A percentile compares a stretch with the other conserved stretches of the same genome.
Evolutionary conservation across 1,140 invertebrate species (phyloP).

Genomic region (Lysiphlebus fabarum): DNA sequence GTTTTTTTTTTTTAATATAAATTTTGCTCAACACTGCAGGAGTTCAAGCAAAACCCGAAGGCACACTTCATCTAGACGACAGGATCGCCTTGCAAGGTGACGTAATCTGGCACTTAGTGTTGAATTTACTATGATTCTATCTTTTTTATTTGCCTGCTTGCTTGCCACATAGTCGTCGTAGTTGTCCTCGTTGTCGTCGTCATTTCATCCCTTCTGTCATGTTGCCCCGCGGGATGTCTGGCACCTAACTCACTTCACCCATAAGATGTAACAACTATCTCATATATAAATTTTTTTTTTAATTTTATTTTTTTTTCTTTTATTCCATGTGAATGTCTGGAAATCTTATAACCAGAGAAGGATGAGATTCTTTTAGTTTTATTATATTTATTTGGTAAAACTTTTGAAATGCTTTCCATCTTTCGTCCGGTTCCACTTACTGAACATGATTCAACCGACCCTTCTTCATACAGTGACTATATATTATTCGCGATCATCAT

Average conservation of each 20-base stretch:
- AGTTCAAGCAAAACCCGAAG: constrained; percentile 19
- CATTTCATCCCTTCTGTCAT: constrained; percentile 34
- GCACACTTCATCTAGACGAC: constrained; percentile 21
- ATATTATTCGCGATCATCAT: background rate
- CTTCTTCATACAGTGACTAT: background rate
- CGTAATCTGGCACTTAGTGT: constrained; percentile 40
- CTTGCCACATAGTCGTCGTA: constrained; percentile 5
- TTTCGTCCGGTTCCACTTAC: constrained; percentile 24
- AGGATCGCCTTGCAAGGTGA: constrained; percentile 32
- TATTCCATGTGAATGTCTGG: background rate
- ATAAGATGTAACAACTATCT: no score
- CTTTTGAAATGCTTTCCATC: constrained; percentile 18
- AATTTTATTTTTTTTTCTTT: no score
- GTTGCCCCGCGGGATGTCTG: constrained; percentile 28
- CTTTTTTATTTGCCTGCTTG: no score
- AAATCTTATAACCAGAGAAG: background rate
- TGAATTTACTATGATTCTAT: constrained; percentile 1
- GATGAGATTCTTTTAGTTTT: no score
- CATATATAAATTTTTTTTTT: no score
- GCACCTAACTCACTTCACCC: constrained; percentile 12
- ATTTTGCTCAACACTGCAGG: constrained; percentile 12
- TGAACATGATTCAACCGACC: constrained; percentile 11
- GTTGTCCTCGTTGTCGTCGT: constrained; percentile 27
- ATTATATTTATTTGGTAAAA: constrained; percentile 25
- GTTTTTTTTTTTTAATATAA: constrained; percentile 2